These are phyloP conservation scores for Oceanodroma tethys DNA, from an alignment of 2,113 vertebrate species.

Conservation along the genomic window DNA sequence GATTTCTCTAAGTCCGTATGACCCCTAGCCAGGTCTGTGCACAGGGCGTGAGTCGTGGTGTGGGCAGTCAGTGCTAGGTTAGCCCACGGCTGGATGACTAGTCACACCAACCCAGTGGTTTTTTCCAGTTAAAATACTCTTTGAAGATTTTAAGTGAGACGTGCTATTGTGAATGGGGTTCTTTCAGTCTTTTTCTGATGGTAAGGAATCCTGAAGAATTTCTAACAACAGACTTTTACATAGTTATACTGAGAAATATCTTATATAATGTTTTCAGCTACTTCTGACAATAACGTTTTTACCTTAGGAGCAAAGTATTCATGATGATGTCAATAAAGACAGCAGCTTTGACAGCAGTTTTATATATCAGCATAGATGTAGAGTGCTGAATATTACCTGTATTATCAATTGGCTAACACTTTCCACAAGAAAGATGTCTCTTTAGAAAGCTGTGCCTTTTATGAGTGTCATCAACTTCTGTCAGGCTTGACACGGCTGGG, in stretches of 20 bases:
- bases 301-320: background rate
- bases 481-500: background rate
- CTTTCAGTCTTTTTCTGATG: background rate
- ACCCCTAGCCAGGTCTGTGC: background rate
- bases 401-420: constrained; percentile 20
- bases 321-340: constrained; percentile 23
- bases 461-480: constrained; percentile 28
- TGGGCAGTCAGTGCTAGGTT: background rate
- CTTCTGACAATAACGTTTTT: constrained; percentile 14
- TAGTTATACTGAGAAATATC: background rate
- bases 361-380: background rate
- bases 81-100: too few species aligned
- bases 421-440: background rate
- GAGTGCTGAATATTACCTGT: constrained; percentile 13
- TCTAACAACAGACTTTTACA: background rate
- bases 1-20: fast-evolving
- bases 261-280: background rate
- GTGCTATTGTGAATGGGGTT: fast-evolving
- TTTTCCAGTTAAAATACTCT: background rate
- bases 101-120: background rate
- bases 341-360: constrained; percentile 48
- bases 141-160: background rate
- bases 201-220: background rate
- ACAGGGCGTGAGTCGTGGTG: fast-evolving
- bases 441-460: constrained; percentile 35